Evolutionary conservation across 2,888 invertebrate genomes (phyloP), one percentile per base, ranked within the genome.

Genomic region (Diarsia brunnea): DNA sequence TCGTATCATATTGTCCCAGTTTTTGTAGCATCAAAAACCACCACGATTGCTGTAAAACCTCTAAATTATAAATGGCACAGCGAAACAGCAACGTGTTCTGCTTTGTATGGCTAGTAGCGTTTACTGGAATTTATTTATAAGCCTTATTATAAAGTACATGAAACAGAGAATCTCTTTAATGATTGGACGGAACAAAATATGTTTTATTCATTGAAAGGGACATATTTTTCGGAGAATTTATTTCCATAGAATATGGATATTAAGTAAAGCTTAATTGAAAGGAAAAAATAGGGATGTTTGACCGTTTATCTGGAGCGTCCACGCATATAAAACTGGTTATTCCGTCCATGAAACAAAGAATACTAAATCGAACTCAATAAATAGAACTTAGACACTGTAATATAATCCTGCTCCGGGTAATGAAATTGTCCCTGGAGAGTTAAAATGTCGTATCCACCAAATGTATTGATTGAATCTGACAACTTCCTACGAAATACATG

Each of bases 301-400:
- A 24, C 47, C 58, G 49, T 64, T 68, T 60, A 63, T 38, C 24
- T 43, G 43, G 51, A 60, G 16, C 3, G 38, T 24, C 31, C 21
- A 53, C 10, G n/a, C 58, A 53, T 47, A 43, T 38, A 55, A 60
- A 63, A 21, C 53, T 63, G 73, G 76, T 72, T 68, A 24, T 63
- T n/a, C 64, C 73, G 65, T 55, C 43, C 64, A 47, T 68, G 69
- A 79, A 81, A 82, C 79, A 83, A 83, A 87, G 75, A 80, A 79
- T 88, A 79, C 74, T 79, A 81, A 78, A 81, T 78, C 63, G 67
- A 81, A 76, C 83, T 79, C 68, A 82, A 86, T 82, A 88, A 86
- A 85, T 76, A 82, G 71, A 84, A 82, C 80, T 82, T 84, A 79
- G 76, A 76, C 73, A 78, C 80, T 77, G 85, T 87, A 85, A 85